Evolutionary conservation across 2,888 invertebrate species (phyloP), one percentile per base, ranked within the genome.

Genomic region (Busseola fusca): DNA sequence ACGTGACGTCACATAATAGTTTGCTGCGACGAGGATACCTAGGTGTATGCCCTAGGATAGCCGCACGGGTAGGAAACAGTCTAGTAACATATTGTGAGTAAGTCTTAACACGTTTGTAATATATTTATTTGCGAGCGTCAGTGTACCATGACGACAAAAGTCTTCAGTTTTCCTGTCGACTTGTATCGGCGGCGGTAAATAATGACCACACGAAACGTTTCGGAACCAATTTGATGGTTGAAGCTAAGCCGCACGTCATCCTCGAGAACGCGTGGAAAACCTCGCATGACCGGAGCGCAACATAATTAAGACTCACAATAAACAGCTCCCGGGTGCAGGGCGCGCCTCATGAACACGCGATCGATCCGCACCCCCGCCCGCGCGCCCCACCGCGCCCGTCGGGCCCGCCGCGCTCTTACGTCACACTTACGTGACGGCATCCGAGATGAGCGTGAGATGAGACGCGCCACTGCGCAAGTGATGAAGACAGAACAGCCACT

Each of bases 271-370:
- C 64, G 70, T 16, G 54, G 57, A 57, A 60, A 70, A 64, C 60
- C 69, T 69, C 68, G 76, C 72, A 63, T 72, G 75, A 76, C 72
- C 72, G 69, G 70, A 58, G 48, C 69, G 68, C 67, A 64, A 84
- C 83, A 62, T 81, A 75, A 81, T 83, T 72, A 85, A 83, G 76
- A 71, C 62, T 76, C 74, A 70, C 70, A 85, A 78, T 78, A 83
- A 81, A 72, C 74, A 72, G 74, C 37, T 42, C 76, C 63, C 65
- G 73, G 74, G 72, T 77, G 75, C 79, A 74, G 73, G 63, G 70
- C 69, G 57, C 64, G 80, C 70, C 74, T 72, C 76, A 74, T 75
- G 84, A 75, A 59, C 65, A 66, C 69, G 74, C 84, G 69, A 84
- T 84, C 83, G 85, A 84, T 80, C 73, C 48, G 27, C 64, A 1